Evolutionary conservation across 2,888 invertebrate species (phyloP), one percentile per base, ranked within the genome.

Genomic region (Pseudococcus longispinus): DNA sequence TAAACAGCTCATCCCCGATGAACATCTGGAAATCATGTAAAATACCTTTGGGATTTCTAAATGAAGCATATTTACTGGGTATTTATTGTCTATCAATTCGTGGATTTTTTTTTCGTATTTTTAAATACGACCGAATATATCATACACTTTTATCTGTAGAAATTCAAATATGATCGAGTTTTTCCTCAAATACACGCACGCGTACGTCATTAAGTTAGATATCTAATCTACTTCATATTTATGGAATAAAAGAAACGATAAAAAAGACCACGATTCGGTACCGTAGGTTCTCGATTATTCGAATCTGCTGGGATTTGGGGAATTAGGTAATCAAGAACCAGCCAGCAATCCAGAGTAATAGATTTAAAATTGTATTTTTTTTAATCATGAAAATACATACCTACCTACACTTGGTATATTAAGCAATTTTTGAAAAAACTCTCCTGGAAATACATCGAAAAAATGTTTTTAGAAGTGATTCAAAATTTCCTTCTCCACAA

Each of bases 21-120:
- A 80, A 80, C 77, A 80, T 80, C 42, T 80, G 77, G 77, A 80
- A n/a, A 29, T 80, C 20, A n/a, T 80, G 29, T 77, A 9, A 74
- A 74, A 74, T 74, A 77, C 77, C 77, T 80, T 80, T 80, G 77
- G 77, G 77, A 80, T 23, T 42, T 13, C 1, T 42, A n/a, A n/a
- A n/a, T 9, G 4, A 70, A 70, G 32, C 29, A 4, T 29, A 29
- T 29, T 70, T 70, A 29, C 29, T 15, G 18, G 70, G 15, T 15
- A 65, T 70, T 70, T 29, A 70, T 18, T 70, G 29, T 65, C 11
- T 8, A 37, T 32, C 6, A 32, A 65, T 26, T 65, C 26, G 15
- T 65, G 70, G 11, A 5, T 26, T 18, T 15, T 70, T 70, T 65
- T 65, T 70, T 32, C 70, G 18, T 29, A 70, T 29, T 60, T 60